Conservation (phyloP, 2,888 invertebrate genomes). For the Rhaphigaster nebulosa region DNA sequence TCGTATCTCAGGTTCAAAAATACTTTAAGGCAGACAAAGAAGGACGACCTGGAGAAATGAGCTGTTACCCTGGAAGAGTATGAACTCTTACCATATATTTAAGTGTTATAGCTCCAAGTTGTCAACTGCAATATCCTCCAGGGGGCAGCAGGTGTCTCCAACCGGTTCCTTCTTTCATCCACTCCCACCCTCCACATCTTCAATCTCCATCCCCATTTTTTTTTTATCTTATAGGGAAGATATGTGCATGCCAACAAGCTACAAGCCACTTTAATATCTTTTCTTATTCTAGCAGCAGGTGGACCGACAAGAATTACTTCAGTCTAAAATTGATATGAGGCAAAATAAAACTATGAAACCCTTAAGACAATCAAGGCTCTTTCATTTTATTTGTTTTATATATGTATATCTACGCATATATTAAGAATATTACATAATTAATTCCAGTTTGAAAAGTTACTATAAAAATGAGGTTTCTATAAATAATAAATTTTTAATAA, state of each 20-base stretch:
- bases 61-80: background rate
- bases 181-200: constrained; percentile 24
- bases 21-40: background rate
- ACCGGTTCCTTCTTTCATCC: background rate
- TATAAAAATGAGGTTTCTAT: background rate
- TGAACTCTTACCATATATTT: constrained; percentile 26
- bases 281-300: background rate
- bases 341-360: too few species aligned
- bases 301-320: background rate
- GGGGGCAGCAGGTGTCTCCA: constrained; percentile 15
- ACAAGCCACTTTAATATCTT: constrained; percentile 11
- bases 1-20: too few species aligned
- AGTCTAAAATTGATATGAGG: background rate
- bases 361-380: too few species aligned
- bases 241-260: constrained; percentile 40
- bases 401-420: too few species aligned
- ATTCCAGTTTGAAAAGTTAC: background rate
- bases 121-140: constrained; percentile 11
- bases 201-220: constrained; percentile 8
- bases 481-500: too few species aligned
- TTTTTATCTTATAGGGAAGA: background rate
- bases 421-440: background rate
- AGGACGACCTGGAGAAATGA: background rate
- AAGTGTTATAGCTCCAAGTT: constrained; percentile 25
- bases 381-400: too few species aligned